Conservation (phyloP, 2,113 vertebrate species). For the Eolophus roseicapilla region DNA sequence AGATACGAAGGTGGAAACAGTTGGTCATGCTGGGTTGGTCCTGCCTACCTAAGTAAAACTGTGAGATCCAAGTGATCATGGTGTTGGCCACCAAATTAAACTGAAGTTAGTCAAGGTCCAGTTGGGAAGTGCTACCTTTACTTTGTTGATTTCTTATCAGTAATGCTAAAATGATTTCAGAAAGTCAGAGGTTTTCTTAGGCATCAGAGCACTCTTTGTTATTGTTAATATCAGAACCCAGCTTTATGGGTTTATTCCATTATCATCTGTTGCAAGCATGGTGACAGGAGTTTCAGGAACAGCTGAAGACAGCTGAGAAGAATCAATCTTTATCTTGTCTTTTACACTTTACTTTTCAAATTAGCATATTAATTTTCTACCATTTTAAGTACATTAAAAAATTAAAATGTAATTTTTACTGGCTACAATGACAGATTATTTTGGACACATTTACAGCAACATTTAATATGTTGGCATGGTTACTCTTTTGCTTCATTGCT, state of each 20-base stretch:
- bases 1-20: background rate
- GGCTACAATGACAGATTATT: background rate
- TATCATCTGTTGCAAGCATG: background rate
- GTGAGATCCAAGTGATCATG: background rate
- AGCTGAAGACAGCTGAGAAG: background rate
- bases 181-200: background rate
- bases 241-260: background rate
- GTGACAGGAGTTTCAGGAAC: conserved; percentile 7
- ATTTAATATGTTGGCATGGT: conserved; percentile 11
- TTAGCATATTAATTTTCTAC: conserved; percentile 26
- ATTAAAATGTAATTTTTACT: conserved; percentile 1
- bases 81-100: background rate
- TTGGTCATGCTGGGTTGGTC: background rate
- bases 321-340: conserved; percentile 12
- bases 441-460: conserved; percentile 16
- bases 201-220: background rate
- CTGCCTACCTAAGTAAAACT: background rate
- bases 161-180: background rate
- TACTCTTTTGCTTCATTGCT: conserved; percentile 10
- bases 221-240: background rate
- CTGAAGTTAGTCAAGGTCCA: background rate
- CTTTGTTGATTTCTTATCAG: background rate
- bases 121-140: background rate
- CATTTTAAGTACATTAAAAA: conserved; percentile 8
- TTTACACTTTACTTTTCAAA: conserved; percentile 37